These are phyloP conservation scores for Cryptocephalus primarius DNA, from an alignment of 2,888 invertebrate species.

Conservation along the genomic window DNA sequence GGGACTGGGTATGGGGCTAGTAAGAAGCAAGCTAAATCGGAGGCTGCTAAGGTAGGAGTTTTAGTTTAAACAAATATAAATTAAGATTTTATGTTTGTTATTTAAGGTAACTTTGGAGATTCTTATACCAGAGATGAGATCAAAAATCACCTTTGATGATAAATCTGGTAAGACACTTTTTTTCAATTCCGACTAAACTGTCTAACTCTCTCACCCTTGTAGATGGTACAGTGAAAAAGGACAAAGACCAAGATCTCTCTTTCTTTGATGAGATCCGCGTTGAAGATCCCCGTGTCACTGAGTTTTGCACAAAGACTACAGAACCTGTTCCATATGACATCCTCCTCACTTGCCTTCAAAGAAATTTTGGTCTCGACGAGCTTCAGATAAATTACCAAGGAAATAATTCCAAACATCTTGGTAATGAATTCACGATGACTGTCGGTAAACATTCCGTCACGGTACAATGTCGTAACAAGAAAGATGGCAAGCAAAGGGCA, in stretches of 20 bases:
- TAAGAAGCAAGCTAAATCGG: constrained; percentile 92
- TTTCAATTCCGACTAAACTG: constrained; percentile 7
- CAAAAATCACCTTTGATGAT: constrained; percentile 59
- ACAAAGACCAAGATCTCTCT: constrained; percentile 44
- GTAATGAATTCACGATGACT: constrained; percentile 88
- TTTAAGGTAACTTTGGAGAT: constrained; percentile 67
- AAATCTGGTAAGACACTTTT: constrained; percentile 28
- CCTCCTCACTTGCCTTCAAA: constrained; percentile 78
- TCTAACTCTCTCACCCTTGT: too few relatives aligned
- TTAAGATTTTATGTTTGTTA: too few relatives aligned
- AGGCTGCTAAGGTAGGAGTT: constrained; percentile 58
- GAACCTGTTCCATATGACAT: constrained; percentile 94
- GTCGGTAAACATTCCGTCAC: constrained; percentile 87
- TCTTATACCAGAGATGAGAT: constrained; percentile 84
- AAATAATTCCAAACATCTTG: constrained; percentile 73
- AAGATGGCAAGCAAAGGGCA: constrained; percentile 92
- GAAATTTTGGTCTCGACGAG: constrained; percentile 87
- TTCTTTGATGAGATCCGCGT: constrained; percentile 90
- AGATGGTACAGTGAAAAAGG: constrained; percentile 14
- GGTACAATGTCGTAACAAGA: constrained; percentile 90
- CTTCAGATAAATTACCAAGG: constrained; percentile 72
- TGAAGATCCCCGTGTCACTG: constrained; percentile 86
- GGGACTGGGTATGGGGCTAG: constrained; percentile 90
- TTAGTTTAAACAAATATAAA: too few relatives aligned
- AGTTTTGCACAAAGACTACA: constrained; percentile 92